Percentiles rank a stretch among this genome's conserved stretches.
phyloP scores from a whole-genome alignment of 2,113 vertebrate genomes.

The Rhinolophus ferrumequinum region DNA sequence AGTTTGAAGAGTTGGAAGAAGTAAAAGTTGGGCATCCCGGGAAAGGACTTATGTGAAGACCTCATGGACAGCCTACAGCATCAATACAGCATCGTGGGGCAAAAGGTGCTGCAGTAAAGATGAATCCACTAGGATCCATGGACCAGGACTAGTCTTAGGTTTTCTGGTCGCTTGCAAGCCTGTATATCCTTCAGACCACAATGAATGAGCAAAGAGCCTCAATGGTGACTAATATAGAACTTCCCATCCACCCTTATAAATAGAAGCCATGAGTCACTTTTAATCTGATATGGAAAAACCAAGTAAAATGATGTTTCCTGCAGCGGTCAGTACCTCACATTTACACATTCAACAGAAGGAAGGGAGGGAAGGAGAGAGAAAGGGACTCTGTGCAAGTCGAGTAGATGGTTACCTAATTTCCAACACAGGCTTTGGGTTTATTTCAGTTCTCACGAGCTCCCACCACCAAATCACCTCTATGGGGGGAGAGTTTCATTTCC shows the following conservation, averaged over 20 bases:
- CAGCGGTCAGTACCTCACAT: background rate
- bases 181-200: background rate
- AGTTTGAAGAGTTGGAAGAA: background rate
- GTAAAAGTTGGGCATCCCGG: background rate
- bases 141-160: too few relatives aligned
- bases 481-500: background rate
- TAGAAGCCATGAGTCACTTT: background rate
- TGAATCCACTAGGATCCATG: too few relatives aligned
- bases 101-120: background rate
- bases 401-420: background rate
- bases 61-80: background rate
- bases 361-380: background rate
- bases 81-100: background rate
- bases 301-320: background rate
- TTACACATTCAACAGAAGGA: background rate
- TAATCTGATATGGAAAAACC: background rate
- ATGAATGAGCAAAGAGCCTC: background rate
- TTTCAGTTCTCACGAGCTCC: background rate
- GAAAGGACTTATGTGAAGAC: background rate
- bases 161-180: background rate
- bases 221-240: background rate
- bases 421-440: background rate
- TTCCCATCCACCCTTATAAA: background rate
- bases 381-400: too few relatives aligned
- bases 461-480: background rate